Conservation (phyloP, 2,888 invertebrate genomes). For the Tipula lateralis region DNA sequence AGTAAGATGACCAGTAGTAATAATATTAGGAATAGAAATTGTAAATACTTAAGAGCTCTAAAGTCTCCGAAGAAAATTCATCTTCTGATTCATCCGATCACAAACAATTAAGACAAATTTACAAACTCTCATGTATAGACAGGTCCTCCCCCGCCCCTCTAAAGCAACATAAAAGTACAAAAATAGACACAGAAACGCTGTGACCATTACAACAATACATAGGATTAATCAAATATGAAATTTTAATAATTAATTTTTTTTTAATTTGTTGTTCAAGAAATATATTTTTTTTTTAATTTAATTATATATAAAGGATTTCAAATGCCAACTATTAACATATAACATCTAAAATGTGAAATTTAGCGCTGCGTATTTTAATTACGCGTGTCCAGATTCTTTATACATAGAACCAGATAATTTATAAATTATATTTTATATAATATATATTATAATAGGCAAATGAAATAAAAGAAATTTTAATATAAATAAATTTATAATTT, state of each 20-base stretch:
- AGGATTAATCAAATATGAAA: not conserved
- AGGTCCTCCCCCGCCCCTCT: too few species aligned
- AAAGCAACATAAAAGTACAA: not conserved
- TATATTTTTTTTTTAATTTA: not conserved
- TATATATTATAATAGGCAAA: not conserved
- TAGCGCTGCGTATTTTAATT: not conserved
- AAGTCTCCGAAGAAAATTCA: not conserved
- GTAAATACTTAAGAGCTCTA: not conserved
- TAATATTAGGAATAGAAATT: not conserved
- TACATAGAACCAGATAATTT: not conserved
- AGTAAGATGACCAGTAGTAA: not conserved
- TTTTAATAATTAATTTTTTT: not conserved
- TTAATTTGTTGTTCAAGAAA: not conserved
- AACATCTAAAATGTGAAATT: not conserved
- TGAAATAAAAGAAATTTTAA: not conserved
- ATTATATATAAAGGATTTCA: not conserved
- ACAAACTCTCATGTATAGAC: not conserved
- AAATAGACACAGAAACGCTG: not conserved
- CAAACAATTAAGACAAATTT: not conserved
- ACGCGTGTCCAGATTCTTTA: not conserved
- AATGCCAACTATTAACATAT: not conserved
- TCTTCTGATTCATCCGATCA: conserved; percentile 3
- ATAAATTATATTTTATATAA: conserved; percentile 15
- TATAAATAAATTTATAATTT: not conserved
- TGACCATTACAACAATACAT: not conserved